Evolutionary conservation across 2,888 invertebrate species (phyloP).

Genomic region (Polia nebulosa): DNA sequence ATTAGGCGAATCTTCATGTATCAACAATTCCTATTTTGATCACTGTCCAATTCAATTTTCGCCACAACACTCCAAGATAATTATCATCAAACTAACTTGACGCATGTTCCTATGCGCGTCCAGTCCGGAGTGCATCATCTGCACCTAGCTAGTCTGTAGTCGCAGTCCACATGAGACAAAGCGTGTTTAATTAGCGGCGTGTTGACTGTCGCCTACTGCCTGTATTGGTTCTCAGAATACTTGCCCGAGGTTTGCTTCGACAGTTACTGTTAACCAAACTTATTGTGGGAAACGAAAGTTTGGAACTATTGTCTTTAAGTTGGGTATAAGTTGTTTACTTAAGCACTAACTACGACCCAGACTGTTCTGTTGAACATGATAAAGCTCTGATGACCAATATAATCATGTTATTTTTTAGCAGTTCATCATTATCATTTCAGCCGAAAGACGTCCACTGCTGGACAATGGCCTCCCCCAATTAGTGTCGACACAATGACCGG

Average conservation of each 20-base stretch:
- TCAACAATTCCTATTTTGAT: background rate
- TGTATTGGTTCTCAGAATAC: conserved; percentile 76
- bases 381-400: conserved; percentile 1
- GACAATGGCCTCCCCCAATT: no score
- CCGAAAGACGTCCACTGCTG: no score
- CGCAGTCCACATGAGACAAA: conserved; percentile 81
- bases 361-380: background rate
- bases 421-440: no score
- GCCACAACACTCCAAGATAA: no score
- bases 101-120: background rate
- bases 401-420: background rate
- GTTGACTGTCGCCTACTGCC: conserved; percentile 79
- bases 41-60: no score
- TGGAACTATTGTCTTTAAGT: conserved; percentile 53
- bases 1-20: background rate
- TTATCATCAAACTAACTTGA: rapidly evolving
- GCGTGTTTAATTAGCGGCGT: conserved; percentile 85
- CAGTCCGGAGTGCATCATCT: conserved; percentile 48
- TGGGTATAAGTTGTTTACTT: conserved; percentile 15
- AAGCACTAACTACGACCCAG: background rate
- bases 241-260: conserved; percentile 62
- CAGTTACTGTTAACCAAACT: conserved; percentile 68
- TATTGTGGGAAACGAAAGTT: conserved; percentile 68
- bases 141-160: conserved; percentile 71
- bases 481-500: no score